These are phyloP conservation scores for Callocephalon fimbriatum DNA, from an alignment of 2,113 vertebrate species.

Conservation along the genomic window DNA sequence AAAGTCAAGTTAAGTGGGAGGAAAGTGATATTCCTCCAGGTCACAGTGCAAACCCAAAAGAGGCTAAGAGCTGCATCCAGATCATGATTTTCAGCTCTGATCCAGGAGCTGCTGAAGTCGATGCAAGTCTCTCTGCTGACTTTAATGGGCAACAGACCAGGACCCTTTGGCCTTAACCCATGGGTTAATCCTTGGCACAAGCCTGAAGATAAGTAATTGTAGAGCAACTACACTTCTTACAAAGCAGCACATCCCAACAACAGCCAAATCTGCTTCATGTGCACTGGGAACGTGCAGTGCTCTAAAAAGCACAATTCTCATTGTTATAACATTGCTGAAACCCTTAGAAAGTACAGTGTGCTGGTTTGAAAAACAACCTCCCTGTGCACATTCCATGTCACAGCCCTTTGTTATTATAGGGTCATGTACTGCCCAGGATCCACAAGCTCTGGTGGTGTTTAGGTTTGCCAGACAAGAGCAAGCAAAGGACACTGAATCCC, in stretches of 20 bases:
- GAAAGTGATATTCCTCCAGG: conserved; percentile 8
- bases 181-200: conserved; percentile 17
- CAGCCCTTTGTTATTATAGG: background rate
- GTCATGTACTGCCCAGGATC: background rate
- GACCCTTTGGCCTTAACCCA: background rate
- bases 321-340: background rate
- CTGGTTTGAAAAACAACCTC: background rate
- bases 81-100: background rate
- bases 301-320: background rate
- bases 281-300: background rate
- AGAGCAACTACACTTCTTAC: background rate
- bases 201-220: background rate
- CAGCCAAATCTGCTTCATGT: background rate
- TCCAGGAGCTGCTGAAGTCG: background rate
- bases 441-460: background rate
- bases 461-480: background rate
- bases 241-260: background rate
- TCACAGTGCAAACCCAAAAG: background rate
- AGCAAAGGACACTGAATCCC: background rate
- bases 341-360: background rate
- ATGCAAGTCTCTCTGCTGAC: background rate
- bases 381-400: background rate
- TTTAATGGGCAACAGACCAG: background rate
- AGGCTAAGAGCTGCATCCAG: background rate
- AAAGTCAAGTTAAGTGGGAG: background rate